A percentile compares a stretch with the other conserved stretches of the same genome.
Conservation (phyloP, 2,113 vertebrate species). For the Panthera tigris region DNA sequence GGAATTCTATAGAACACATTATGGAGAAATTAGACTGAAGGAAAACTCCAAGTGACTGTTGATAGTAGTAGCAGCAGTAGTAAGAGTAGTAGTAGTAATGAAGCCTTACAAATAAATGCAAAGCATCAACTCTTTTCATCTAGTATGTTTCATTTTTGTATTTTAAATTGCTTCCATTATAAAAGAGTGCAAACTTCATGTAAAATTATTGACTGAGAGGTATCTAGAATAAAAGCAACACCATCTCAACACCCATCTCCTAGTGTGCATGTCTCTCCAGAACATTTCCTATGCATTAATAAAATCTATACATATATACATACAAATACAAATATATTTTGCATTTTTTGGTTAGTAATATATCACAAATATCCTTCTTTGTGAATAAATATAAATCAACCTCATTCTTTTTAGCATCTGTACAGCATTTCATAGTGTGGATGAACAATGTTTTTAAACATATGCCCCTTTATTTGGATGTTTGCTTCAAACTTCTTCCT, state of each 20-base stretch:
- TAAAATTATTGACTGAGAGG: constrained; percentile 5
- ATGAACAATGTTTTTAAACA: not conserved
- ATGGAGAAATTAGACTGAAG: not conserved
- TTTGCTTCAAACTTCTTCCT: constrained; percentile 9
- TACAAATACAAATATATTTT: not conserved
- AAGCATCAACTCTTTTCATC: not conserved
- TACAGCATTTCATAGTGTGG: not conserved
- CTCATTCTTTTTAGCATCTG: not conserved
- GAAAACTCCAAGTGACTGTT: not conserved
- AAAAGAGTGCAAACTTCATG: not conserved
- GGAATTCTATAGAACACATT: not conserved
- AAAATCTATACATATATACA: not conserved
- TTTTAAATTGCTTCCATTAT: constrained; percentile 28
- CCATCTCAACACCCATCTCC: not conserved
- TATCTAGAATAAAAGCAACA: constrained; percentile 1
- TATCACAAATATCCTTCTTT: not conserved
- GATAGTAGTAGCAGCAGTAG: not conserved
- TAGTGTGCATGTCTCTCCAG: not conserved
- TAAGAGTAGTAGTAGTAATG: not conserved
- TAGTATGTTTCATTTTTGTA: not conserved
- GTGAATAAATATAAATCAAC: not conserved
- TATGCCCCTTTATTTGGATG: not conserved
- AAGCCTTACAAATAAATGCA: constrained; percentile 12
- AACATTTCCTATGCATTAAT: not conserved
- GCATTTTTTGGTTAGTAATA: not conserved